Conservation (phyloP, 2,888 invertebrate genomes). For the Oscheius sp. region DNA sequence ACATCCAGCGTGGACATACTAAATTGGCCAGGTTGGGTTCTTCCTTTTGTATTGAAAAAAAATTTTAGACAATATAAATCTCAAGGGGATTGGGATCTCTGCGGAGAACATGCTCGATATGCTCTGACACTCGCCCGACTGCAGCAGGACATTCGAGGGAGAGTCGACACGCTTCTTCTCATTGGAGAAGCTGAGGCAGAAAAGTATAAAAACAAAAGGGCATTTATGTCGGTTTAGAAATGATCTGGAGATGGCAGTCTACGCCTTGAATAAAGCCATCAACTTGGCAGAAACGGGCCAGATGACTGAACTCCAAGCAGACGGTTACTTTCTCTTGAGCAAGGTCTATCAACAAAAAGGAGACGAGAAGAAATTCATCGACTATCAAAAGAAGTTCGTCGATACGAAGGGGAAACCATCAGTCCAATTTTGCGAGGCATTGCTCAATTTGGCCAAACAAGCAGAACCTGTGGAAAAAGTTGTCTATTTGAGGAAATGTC, state of each 20-base stretch:
- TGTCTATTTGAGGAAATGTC: not conserved
- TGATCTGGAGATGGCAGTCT: constrained; percentile 38
- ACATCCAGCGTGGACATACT: constrained; percentile 26
- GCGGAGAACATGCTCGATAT: constrained; percentile 41
- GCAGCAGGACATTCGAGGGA: constrained; percentile 39
- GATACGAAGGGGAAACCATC: not conserved
- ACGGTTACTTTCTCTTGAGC: not conserved
- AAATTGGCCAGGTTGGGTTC: constrained; percentile 23
- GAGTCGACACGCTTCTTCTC: constrained; percentile 44
- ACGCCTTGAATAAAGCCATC: constrained; percentile 42
- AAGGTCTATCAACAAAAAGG: not conserved
- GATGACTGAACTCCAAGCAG: not conserved
- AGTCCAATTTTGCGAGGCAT: not conserved
- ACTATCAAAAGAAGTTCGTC: not conserved
- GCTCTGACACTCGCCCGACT: constrained; percentile 46
- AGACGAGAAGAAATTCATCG: not conserved
- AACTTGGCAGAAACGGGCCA: constrained; percentile 40
- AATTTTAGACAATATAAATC: not conserved
- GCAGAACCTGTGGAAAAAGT: constrained; percentile 7
- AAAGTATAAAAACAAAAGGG: constrained; percentile 4
- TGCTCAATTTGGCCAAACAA: not conserved
- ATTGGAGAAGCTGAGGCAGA: constrained; percentile 42
- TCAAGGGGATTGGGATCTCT: constrained; percentile 11
- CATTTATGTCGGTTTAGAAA: constrained; percentile 33
- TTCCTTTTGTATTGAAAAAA: not conserved